phyloP scores from a whole-genome alignment of 35 echinoderm and acorn worm genomes.

The Apostichopus parvimensis region DNA sequence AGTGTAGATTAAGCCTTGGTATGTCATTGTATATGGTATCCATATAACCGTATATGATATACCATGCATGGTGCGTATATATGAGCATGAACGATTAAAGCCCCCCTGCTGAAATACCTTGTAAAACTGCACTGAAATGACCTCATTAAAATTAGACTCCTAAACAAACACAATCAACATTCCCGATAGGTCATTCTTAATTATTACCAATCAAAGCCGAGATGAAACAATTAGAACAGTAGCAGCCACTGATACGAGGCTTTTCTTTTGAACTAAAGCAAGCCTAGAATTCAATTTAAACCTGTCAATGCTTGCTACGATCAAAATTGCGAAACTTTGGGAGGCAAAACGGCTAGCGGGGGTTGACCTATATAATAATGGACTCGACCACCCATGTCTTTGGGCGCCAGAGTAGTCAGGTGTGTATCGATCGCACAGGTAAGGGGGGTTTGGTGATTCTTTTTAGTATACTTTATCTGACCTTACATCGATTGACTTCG shows the following conservation, averaged over 20 bases:
- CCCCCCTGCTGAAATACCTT: neutral
- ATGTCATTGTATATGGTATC: neutral
- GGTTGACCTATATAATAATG: conserved; percentile 19
- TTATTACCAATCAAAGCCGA: conserved; percentile 6
- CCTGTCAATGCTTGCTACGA: conserved; percentile 10
- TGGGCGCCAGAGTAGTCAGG: conserved; percentile 11
- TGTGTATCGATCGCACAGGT: conserved; percentile 20
- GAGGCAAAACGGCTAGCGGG: neutral
- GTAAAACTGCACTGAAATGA: conserved; percentile 2
- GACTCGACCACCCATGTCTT: conserved; percentile 28
- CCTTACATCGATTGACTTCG: conserved; percentile 27
- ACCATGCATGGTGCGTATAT: neutral
- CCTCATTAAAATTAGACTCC: conserved; percentile 23
- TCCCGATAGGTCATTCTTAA: conserved; percentile 19
- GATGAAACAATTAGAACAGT: conserved; percentile 19
- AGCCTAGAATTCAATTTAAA: conserved; percentile 29
- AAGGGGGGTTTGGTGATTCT: neutral
- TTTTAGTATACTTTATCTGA: conserved; percentile 33
- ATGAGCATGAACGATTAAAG: neutral
- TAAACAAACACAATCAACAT: conserved; percentile 48
- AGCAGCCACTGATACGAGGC: neutral
- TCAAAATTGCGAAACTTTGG: conserved; percentile 4
- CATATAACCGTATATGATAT: neutral
- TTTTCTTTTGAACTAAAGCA: neutral
- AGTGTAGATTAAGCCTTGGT: neutral